phyloP scores from a whole-genome alignment of 2,888 invertebrate genomes.

The Macrosiphum euphorbiae region DNA sequence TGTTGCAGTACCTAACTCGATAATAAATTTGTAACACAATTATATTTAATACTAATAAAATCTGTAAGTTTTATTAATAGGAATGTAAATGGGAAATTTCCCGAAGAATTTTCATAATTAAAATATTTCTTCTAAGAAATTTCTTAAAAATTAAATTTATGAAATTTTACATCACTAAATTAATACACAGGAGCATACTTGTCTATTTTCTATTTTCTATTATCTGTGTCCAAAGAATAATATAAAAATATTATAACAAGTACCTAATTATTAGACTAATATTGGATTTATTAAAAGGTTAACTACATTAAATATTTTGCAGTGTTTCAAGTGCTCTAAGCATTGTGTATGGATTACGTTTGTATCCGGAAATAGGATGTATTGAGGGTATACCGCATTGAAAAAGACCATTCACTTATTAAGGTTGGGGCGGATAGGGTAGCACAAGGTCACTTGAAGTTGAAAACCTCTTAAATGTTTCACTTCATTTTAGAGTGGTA shows the following conservation, averaged over 20 bases:
- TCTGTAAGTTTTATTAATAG: background rate
- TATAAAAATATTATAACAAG: background rate
- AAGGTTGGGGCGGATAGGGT: background rate
- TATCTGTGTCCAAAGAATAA: background rate
- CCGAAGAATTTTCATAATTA: no score
- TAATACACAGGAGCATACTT: no score
- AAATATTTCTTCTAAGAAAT: no score
- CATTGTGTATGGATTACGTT: background rate
- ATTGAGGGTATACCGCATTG: background rate
- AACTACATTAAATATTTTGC: background rate
- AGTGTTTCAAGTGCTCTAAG: background rate
- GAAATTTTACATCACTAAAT: no score
- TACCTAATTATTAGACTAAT: background rate
- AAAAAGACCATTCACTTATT: conserved; percentile 48
- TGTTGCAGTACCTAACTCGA: background rate
- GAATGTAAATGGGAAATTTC: no score
- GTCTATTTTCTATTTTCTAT: background rate
- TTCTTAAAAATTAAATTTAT: no score
- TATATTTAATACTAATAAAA: background rate
- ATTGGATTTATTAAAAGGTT: background rate
- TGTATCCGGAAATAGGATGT: background rate
- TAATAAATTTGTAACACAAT: background rate
- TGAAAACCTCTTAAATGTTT: conserved; percentile 54
- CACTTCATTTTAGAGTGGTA: conserved; percentile 33
- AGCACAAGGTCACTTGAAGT: conserved; percentile 40